Evolutionary conservation across 2,797 vertebrate species (phyloP).

Genomic region (Acanthurus tractus): DNA sequence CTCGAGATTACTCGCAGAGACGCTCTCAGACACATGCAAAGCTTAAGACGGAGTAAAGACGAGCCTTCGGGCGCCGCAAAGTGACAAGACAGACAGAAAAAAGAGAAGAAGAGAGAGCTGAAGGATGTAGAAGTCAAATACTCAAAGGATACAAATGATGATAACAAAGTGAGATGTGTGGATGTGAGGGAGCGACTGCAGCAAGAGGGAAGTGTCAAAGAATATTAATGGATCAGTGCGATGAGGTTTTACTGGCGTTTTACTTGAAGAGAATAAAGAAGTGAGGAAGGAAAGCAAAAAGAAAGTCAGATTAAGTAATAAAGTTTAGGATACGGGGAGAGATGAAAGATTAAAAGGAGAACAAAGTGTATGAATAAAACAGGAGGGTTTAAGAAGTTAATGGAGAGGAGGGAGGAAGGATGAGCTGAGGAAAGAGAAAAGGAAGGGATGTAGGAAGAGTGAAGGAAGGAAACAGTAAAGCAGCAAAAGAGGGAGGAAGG

Average conservation of each 20-base stretch:
- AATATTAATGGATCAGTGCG: conserved; percentile 3
- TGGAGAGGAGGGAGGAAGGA: too few species aligned
- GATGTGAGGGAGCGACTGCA: conserved; percentile 15
- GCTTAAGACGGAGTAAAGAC: neutral
- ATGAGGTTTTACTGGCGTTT: conserved; percentile 4
- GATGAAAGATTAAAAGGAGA: too few species aligned
- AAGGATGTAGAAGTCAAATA: conserved; percentile 17
- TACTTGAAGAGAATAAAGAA: neutral
- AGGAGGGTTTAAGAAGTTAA: too few species aligned
- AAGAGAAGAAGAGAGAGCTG: neutral
- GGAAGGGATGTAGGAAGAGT: too few species aligned
- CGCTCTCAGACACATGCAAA: conserved; percentile 5
- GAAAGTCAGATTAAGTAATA: neutral
- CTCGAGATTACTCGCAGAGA: conserved; percentile 15
- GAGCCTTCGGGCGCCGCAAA: neutral
- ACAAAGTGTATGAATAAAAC: too few species aligned
- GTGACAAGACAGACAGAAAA: neutral
- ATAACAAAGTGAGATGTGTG: conserved; percentile 26
- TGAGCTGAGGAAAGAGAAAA: neutral
- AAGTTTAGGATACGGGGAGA: too few species aligned
- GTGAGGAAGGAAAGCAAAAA: too few species aligned
- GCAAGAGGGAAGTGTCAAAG: neutral
- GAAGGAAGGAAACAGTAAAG: too few species aligned
- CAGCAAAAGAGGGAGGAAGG: too few species aligned
- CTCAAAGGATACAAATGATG: conserved; percentile 43